Base-by-base conservation (phyloP, 2,888 invertebrate species). In the Brenthis daphne region DNA sequence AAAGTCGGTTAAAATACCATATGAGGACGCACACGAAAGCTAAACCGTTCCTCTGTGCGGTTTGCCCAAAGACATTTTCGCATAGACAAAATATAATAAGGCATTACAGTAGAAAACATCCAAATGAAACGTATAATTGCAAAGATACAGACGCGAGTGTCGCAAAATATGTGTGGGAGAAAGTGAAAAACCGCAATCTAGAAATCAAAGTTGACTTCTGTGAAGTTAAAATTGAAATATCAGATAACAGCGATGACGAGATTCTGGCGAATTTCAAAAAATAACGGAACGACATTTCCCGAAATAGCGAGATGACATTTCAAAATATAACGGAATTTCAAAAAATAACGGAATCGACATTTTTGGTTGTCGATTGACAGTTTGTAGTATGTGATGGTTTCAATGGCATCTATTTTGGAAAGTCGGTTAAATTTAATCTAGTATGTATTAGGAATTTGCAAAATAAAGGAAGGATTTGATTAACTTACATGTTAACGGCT, bases 91-190 rank as follows among this genome's bases (percentile, higher is more conserved):
- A 89, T 66, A 82, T 88, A 0, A 57, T 86, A 0, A 75, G 88
- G 0, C 90, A 90, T 75, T 89, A 88, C 57, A 75, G 75, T 2
- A 77, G 84, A 5, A 90, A 89, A 6, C 90, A 90, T 78, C 90
- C 90, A 0, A 80, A 82, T 0, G 75, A 77, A 0, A 81, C 74
- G 0, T 90, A 84, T 24, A 73, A 75, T 0, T 79, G 84, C 6
- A 75, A 75, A 0, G 85, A 85, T 0, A 88, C 89, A 0, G 89
- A 89, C 65, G 88, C 89, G 0, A 85, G 85, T 0, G 81, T 88
- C 0, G 88, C 88, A 0, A 75, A 79, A 0, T 83, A 78, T 12
- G 77, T 84, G 0, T 89, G 85, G 89, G 82, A 87, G 57, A 80
- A 79, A n/a, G 79, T 83, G 29, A 71, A 77, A 12, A 76, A 77